Evolutionary conservation across 2,888 invertebrate genomes (phyloP).

Genomic region (Acanthosepion esculentum): DNA sequence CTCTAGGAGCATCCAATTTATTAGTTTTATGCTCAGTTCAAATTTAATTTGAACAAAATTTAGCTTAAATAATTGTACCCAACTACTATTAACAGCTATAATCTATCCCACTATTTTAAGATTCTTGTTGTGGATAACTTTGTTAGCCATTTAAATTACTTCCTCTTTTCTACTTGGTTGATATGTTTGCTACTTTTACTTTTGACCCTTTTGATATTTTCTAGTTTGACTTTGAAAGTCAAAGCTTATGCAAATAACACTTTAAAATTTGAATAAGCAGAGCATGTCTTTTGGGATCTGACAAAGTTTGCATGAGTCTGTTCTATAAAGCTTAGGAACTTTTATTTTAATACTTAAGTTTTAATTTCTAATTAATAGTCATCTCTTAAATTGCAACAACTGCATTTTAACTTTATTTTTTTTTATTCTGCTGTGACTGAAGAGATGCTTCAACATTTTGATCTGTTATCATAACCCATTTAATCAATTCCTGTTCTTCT

Average conservation of each 20-base stretch:
- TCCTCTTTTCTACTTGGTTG: not conserved
- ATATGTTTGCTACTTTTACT: not conserved
- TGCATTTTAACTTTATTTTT: not conserved
- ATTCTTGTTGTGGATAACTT: not conserved
- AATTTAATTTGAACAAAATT: too few relatives aligned
- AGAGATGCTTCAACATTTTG: not conserved
- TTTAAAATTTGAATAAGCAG: not conserved
- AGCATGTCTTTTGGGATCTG: constrained; percentile 33
- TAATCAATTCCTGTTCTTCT: too few relatives aligned
- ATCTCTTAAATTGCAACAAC: not conserved
- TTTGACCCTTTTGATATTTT: not conserved
- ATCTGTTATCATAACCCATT: too few relatives aligned
- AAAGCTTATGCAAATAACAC: not conserved
- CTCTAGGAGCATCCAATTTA: too few relatives aligned
- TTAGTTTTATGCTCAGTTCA: too few relatives aligned
- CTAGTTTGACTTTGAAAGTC: not conserved
- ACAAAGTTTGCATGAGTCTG: not conserved
- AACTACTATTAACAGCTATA: not conserved
- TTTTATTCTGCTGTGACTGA: not conserved
- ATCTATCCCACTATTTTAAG: not conserved
- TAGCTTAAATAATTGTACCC: too few relatives aligned
- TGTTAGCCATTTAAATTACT: not conserved
- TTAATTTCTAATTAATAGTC: not conserved
- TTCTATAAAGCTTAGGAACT: not conserved
- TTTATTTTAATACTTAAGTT: not conserved